Base-by-base conservation (phyloP, 2,797 vertebrate species). In the Epinephelus awoara region DNA sequence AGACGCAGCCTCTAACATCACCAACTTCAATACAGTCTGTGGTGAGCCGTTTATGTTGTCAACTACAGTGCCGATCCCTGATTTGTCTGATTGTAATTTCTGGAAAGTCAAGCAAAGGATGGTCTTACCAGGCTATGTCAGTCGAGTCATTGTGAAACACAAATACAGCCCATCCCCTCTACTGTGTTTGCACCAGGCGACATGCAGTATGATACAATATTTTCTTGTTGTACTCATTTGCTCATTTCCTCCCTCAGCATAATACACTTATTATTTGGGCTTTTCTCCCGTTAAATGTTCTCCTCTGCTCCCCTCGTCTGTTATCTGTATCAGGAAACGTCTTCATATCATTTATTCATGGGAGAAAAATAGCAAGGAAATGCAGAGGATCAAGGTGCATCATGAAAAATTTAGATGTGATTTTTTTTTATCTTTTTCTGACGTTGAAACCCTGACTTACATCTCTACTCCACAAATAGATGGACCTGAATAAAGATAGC, bases 301-400 rank as follows among this genome's bases (percentile, higher is more conserved):
- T 57, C 3, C 44, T 25, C 59, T 62, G 17, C 27, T 34, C 3
- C 6, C 46, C 11, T 29, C 18, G 23, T 46, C 55, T 9, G 2
- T 56, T n/a, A 29, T 50, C 55, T 23, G 55, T 71, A 61, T 69
- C 65, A 21, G 34, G 2, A 40, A 57, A 75, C 23, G 19, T 81
- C 29, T 62, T 71, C 25, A 12, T 11, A 82, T 88, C 54, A 80
- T 38, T 83, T 75, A 87, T 88, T 91, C 68, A 83, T 83, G 61
- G 46, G 13, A 62, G 50, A 69, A 85, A 77, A 80, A 90, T 84
- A 64, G 75, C 65, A 57, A 42, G 55, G 27, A 80, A 63, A 77
- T 44, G 49, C 54, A 63, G 56, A 2, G 21, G 38, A 77, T 71
- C 67, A 64, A 81, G 77, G 62, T 50, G 50, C 42, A 15, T 19